Conservation (phyloP, 2,888 invertebrate species). For the Aphodius granarius region DNA sequence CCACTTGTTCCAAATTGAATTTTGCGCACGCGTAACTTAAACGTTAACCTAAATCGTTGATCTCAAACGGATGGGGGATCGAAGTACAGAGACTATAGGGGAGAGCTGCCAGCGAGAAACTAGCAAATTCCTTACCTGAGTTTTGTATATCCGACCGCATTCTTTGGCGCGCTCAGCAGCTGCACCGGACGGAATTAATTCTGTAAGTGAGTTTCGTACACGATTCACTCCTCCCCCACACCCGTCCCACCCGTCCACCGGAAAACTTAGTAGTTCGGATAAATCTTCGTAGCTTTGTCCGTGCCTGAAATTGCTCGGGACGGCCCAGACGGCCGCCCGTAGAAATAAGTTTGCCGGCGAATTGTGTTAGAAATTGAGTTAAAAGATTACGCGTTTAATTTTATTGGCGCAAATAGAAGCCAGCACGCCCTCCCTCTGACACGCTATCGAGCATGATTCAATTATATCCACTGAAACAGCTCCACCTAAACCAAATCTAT, state of each 20-base stretch:
- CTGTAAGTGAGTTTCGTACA: constrained; percentile 4
- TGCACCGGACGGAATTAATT: constrained; percentile 10
- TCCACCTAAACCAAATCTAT: too few species aligned
- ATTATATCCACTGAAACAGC: background rate
- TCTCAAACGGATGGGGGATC: background rate
- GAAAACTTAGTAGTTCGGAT: constrained; percentile 11
- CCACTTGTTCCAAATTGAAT: constrained; percentile 48
- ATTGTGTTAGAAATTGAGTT: constrained; percentile 15
- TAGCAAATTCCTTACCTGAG: constrained; percentile 13
- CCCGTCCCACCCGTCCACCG: background rate
- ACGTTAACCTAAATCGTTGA: background rate
- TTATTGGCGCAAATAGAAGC: constrained; percentile 10
- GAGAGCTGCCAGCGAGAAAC: background rate
- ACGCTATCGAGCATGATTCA: background rate
- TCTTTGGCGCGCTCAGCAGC: constrained; percentile 7
- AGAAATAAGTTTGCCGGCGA: constrained; percentile 10
- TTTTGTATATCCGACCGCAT: constrained; percentile 9
- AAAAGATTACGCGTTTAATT: constrained; percentile 5
- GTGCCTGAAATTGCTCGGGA: constrained; percentile 14
- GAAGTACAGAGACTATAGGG: background rate
- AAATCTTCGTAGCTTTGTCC: constrained; percentile 11
- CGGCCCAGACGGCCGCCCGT: background rate
- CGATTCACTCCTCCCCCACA: too few species aligned
- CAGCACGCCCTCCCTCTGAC: background rate
- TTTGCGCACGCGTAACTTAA: constrained; percentile 46